These are phyloP conservation scores for Macrocentrus cingulum DNA, from an alignment of 1,140 invertebrate species.

Conservation along the genomic window DNA sequence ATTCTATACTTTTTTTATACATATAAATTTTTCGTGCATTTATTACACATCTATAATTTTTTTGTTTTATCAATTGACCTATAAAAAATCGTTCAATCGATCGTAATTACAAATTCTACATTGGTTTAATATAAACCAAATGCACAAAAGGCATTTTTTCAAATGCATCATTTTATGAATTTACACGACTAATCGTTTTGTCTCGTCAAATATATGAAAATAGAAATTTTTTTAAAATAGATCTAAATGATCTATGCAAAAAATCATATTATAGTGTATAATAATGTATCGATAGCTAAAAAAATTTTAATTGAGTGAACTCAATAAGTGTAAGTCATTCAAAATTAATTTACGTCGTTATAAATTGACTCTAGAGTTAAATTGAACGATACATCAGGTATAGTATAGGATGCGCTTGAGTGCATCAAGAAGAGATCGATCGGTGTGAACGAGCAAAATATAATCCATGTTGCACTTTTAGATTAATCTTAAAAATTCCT, in stretches of 20 bases:
- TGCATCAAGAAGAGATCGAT: background rate
- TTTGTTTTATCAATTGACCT: no score
- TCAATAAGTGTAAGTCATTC: no score
- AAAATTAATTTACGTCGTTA: background rate
- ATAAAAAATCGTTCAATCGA: background rate
- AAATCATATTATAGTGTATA: no score
- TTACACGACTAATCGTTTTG: background rate
- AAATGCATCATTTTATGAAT: background rate
- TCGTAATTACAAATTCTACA: slow-evolving; percentile 1
- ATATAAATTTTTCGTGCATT: no score
- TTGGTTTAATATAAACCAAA: slow-evolving; percentile 48
- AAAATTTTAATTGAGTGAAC: no score
- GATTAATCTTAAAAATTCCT: slow-evolving; percentile 4
- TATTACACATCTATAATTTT: no score
- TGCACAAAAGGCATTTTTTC: background rate
- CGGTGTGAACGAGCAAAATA: slow-evolving; percentile 16
- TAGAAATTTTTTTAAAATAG: no score
- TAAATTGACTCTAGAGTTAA: background rate
- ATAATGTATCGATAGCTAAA: no score
- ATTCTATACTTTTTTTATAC: no score
- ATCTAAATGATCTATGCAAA: no score
- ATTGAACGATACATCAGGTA: background rate
- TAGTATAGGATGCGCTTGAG: no score
- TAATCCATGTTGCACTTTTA: slow-evolving; percentile 5
- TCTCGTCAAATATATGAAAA: no score